Evolutionary conservation across 2,797 vertebrate genomes (phyloP).

Genomic region (Prionace glauca): DNA sequence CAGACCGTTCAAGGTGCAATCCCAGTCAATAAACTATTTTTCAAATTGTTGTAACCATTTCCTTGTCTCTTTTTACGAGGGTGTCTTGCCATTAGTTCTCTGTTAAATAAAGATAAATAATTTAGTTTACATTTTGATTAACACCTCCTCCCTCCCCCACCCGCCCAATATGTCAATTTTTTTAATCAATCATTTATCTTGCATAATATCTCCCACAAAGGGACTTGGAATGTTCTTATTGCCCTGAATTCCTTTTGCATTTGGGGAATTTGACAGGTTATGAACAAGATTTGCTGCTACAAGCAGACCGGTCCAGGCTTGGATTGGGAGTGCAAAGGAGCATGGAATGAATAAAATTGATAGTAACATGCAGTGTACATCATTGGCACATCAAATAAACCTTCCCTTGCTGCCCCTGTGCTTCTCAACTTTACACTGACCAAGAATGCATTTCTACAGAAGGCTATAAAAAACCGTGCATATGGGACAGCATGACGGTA

Average conservation of each 20-base stretch:
- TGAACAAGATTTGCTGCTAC: neutral
- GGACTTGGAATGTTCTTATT: neutral
- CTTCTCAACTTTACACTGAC: neutral
- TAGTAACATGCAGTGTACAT: neutral
- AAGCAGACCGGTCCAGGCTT: neutral
- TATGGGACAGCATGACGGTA: neutral
- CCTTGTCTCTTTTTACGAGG: neutral
- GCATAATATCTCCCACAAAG: neutral
- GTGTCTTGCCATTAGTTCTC: neutral
- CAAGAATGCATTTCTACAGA: neutral
- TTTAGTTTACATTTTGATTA: neutral
- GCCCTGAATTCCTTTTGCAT: neutral
- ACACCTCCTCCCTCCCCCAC: neutral
- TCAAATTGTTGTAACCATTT: conserved; percentile 20
- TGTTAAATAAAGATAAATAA: conserved; percentile 15
- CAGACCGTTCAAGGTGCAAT: neutral
- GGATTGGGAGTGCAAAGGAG: neutral
- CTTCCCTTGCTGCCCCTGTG: neutral
- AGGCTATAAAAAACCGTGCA: neutral
- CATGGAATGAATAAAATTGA: neutral
- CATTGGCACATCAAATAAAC: neutral
- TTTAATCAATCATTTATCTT: neutral
- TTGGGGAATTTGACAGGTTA: neutral
- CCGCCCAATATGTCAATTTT: neutral
- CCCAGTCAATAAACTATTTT: conserved; percentile 1